Evolutionary conservation across 2,113 vertebrate genomes (phyloP).

Genomic region (Malurus melanocephalus): DNA sequence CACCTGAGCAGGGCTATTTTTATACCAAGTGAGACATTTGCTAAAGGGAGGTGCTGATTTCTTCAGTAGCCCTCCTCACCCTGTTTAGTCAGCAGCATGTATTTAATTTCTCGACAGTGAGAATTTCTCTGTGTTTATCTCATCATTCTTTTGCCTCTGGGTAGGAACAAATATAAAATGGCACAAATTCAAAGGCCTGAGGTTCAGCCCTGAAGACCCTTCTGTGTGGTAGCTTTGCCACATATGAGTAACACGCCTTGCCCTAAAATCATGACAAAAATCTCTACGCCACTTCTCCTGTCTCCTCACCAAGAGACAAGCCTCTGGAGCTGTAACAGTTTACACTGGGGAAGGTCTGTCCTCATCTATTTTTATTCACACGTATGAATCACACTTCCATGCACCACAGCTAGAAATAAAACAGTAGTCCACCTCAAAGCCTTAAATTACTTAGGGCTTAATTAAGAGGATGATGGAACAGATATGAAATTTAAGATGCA

Average conservation of each 20-base stretch:
- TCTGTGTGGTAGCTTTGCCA: neutral
- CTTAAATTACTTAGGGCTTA: slow-evolving; percentile 42
- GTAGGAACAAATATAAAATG: neutral
- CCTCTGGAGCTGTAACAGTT: neutral
- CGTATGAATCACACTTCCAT: slow-evolving; percentile 31
- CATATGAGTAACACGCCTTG: neutral
- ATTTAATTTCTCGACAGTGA: neutral
- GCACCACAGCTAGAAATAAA: slow-evolving; percentile 51
- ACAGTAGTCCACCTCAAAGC: slow-evolving; percentile 30
- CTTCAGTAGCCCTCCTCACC: neutral
- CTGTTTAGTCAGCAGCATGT: neutral
- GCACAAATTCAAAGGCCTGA: neutral
- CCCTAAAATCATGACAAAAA: neutral
- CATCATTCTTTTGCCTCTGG: neutral
- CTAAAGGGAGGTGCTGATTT: neutral
- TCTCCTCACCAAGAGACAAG: neutral
- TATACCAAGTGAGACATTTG: neutral
- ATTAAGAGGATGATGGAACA: slow-evolving; percentile 40
- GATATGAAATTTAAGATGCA: slow-evolving; percentile 45
- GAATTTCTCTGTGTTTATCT: neutral
- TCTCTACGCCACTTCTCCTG: neutral
- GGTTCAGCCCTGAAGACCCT: neutral
- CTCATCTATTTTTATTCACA: slow-evolving; percentile 49
- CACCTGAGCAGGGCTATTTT: neutral
- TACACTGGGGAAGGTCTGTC: slow-evolving; percentile 33